These are phyloP conservation scores for Drosophila stalkeri DNA, from an alignment of 2,888 invertebrate species.

Conservation along the genomic window DNA sequence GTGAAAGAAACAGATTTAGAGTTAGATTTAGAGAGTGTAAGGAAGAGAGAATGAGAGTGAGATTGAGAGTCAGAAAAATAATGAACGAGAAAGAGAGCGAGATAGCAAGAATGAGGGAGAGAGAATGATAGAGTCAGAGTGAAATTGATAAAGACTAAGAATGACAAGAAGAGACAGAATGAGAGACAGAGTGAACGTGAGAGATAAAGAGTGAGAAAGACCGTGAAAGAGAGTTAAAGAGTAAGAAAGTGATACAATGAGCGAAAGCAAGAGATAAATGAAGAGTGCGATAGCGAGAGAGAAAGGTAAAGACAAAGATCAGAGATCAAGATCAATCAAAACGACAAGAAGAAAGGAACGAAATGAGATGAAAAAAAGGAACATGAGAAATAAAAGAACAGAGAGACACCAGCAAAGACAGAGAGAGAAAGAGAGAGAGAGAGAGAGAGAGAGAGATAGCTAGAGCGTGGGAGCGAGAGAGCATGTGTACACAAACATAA, in stretches of 20 bases:
- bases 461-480: background rate
- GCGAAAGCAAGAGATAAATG: too few relatives aligned
- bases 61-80: too few relatives aligned
- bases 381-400: background rate
- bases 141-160: background rate
- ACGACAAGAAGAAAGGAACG: background rate
- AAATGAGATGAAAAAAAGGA: background rate
- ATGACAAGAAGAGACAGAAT: background rate
- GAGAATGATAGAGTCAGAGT: background rate
- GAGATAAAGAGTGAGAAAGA: too few relatives aligned
- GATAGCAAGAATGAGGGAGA: background rate
- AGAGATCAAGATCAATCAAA: background rate
- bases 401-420: background rate
- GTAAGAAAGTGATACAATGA: too few relatives aligned
- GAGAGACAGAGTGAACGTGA: too few relatives aligned
- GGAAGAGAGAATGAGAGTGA: too few relatives aligned
- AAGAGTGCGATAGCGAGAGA: too few relatives aligned
- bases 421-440: too few relatives aligned
- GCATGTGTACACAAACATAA: constrained; percentile 15
- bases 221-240: too few relatives aligned
- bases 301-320: background rate
- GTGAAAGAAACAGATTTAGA: too few relatives aligned
- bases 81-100: background rate
- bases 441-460: background rate
- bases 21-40: too few relatives aligned